Conservation (phyloP, 2,888 invertebrate species). For the Malachius bipustulatus region DNA sequence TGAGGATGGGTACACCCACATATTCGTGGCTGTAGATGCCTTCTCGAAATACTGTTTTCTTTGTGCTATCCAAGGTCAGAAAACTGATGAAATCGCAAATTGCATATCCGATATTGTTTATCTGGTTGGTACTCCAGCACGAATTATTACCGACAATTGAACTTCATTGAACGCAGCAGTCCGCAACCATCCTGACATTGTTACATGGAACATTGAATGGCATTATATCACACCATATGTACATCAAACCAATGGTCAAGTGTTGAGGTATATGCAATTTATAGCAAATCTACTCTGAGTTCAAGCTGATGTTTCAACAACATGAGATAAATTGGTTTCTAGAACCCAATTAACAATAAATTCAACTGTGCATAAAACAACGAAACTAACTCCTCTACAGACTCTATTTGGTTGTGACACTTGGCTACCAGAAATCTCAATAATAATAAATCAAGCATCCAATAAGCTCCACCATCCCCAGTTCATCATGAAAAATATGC, state of each 20-base stretch:
- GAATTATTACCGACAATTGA: constrained; percentile 6
- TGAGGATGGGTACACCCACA: constrained; percentile 6
- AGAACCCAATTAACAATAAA: constrained; percentile 5
- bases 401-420: constrained; percentile 7
- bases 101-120: constrained; percentile 7
- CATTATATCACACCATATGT: constrained; percentile 2
- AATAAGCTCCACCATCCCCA: too few species aligned
- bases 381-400: constrained; percentile 6
- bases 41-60: constrained; percentile 7
- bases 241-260: constrained; percentile 3
- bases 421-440: constrained; percentile 7
- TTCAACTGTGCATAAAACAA: constrained; percentile 7
- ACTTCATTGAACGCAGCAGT: constrained; percentile 5
- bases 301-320: too few species aligned
- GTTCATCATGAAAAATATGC: not conserved
- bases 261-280: too few species aligned
- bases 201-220: constrained; percentile 3
- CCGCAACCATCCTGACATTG: constrained; percentile 5
- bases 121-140: constrained; percentile 8
- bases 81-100: constrained; percentile 8
- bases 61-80: constrained; percentile 5
- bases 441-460: constrained; percentile 7
- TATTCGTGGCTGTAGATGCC: constrained; percentile 4
- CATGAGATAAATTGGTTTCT: constrained; percentile 6
- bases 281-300: too few species aligned